These are phyloP conservation scores for Aromia moschata DNA, from an alignment of 2,888 invertebrate species.

Conservation along the genomic window DNA sequence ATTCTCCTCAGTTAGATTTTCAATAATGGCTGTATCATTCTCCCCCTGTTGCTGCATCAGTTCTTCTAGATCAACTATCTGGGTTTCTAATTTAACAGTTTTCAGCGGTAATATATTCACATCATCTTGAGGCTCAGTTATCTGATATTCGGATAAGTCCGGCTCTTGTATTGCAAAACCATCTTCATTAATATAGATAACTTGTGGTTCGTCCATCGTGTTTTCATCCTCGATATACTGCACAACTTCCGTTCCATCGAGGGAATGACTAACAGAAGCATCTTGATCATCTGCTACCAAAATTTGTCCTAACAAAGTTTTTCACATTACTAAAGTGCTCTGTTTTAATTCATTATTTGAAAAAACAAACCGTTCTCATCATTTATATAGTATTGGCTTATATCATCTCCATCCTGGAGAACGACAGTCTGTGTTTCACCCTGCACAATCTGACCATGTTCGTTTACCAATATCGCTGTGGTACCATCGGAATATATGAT, in stretches of 20 bases:
- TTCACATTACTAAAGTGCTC: not conserved
- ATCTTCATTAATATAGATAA: conserved; percentile 40
- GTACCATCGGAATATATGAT: conserved; percentile 46
- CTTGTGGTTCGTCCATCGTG: conserved; percentile 32
- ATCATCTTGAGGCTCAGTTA: conserved; percentile 18
- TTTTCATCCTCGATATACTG: conserved; percentile 41
- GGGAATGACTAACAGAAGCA: conserved; percentile 20
- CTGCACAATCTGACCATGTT: conserved; percentile 39
- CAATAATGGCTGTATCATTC: conserved; percentile 5
- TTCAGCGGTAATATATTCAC: conserved; percentile 16
- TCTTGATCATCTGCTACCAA: conserved; percentile 35
- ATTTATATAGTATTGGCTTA: conserved; percentile 45
- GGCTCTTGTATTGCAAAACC: conserved; percentile 33
- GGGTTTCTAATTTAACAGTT: conserved; percentile 35
- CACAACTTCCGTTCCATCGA: conserved; percentile 32
- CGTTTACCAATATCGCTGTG: conserved; percentile 47
- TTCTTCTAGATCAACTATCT: conserved; percentile 30
- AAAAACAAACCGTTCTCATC: conserved; percentile 37
- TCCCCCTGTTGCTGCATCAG: conserved; percentile 30
- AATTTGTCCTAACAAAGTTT: conserved; percentile 36
- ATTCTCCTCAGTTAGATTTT: not conserved
- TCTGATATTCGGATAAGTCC: conserved; percentile 37
- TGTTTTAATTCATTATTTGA: not conserved
- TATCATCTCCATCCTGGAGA: conserved; percentile 44
- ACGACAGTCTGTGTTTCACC: conserved; percentile 38